These are phyloP conservation scores for Diorhabda sublineata DNA, from an alignment of 1,140 invertebrate genomes.

Conservation along the genomic window DNA sequence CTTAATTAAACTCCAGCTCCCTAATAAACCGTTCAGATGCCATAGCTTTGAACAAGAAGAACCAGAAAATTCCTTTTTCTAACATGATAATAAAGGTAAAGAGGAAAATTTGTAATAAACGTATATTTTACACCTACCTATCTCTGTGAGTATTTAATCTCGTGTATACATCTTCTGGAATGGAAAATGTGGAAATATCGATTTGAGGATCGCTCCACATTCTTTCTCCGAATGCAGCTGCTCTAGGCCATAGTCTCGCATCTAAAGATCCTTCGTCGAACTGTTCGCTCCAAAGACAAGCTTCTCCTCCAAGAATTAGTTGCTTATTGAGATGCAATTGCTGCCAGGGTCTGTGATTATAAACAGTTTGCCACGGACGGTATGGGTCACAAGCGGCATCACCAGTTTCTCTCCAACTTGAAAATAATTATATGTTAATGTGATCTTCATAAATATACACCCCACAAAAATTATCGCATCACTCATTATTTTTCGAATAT, in stretches of 20 bases:
- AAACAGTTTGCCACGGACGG: constrained; percentile 77
- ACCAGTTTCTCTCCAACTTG: constrained; percentile 64
- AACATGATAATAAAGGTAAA: too few species aligned
- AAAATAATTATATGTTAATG: not conserved
- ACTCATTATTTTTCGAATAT: too few species aligned
- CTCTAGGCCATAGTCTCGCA: constrained; percentile 66
- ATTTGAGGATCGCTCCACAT: constrained; percentile 49
- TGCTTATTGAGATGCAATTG: constrained; percentile 40
- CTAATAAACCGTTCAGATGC: too few species aligned
- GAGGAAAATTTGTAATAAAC: too few species aligned
- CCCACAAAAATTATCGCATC: too few species aligned
- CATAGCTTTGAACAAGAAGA: too few species aligned
- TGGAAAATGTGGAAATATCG: constrained; percentile 30
- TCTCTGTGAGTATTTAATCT: constrained; percentile 63
- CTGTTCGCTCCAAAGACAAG: constrained; percentile 71
- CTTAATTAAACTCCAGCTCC: too few species aligned
- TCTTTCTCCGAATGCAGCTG: constrained; percentile 62
- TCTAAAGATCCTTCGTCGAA: constrained; percentile 57
- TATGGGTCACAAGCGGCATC: constrained; percentile 76
- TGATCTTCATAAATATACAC: too few species aligned
- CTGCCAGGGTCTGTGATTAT: constrained; percentile 73
- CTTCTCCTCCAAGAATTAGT: constrained; percentile 61
- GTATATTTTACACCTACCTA: constrained; percentile 10
- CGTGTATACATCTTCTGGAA: constrained; percentile 58
- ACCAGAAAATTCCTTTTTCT: too few species aligned